A percentile compares a stretch with the other conserved stretches of the same genome.
Evolutionary conservation across 2,888 invertebrate genomes (phyloP).

Genomic region (Argyra leucocephala): DNA sequence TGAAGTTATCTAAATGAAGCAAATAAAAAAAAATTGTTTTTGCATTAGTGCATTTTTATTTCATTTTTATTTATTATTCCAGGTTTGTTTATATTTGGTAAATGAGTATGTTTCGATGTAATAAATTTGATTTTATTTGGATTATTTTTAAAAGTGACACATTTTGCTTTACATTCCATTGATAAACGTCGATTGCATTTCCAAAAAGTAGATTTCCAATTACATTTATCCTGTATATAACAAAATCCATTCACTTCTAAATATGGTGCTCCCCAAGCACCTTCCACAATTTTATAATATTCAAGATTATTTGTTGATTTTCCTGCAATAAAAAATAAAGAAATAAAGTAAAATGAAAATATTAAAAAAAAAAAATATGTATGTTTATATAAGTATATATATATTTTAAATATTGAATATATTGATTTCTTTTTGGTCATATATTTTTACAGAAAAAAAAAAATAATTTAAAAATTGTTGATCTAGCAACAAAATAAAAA

Average conservation of each 20-base stretch:
- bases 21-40: too few species aligned
- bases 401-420: too few species aligned
- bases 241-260: conserved; percentile 18
- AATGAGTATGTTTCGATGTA: conserved; percentile 20
- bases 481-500: too few species aligned
- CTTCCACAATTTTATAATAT: neutral
- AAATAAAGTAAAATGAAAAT: too few species aligned
- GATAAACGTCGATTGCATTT: conserved; percentile 20
- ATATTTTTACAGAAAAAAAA: too few species aligned
- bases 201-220: conserved; percentile 20
- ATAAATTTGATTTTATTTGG: conserved; percentile 14
- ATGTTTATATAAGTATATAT: too few species aligned
- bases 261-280: conserved; percentile 18
- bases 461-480: too few species aligned
- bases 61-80: too few species aligned
- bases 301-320: neutral
- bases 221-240: conserved; percentile 22
- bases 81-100: conserved; percentile 15
- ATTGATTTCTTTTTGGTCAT: too few species aligned
- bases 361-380: too few species aligned
- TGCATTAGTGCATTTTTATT: too few species aligned
- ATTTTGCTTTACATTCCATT: conserved; percentile 21
- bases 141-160: conserved; percentile 16
- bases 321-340: neutral
- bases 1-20: too few species aligned